Percentiles rank a stretch among this genome's conserved stretches.
Evolutionary conservation across 2,113 vertebrate genomes (phyloP).

Genomic region (Isichthys henryi): DNA sequence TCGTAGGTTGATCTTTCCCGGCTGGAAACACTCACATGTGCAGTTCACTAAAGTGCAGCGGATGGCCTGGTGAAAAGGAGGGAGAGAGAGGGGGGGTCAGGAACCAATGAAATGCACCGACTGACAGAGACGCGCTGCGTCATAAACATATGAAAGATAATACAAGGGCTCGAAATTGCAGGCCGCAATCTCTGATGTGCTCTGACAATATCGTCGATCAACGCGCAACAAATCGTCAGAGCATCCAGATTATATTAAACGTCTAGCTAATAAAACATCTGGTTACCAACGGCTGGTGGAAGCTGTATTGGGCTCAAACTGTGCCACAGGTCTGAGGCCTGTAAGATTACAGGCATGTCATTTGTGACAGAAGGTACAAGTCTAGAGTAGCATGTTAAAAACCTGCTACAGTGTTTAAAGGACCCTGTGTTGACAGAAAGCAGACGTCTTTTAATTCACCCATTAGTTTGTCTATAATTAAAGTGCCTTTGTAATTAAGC

Average conservation of each 20-base stretch:
- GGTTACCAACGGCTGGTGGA: neutral
- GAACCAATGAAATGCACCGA: neutral
- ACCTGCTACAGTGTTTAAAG: neutral
- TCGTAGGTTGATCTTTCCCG: constrained; percentile 75
- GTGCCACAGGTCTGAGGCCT: neutral
- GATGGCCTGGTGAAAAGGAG: constrained; percentile 60
- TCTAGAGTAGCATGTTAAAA: neutral
- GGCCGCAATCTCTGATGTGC: neutral
- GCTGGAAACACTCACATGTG: constrained; percentile 79
- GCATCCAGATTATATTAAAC: constrained; percentile 1
- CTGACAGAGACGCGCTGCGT: neutral
- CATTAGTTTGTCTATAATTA: neutral
- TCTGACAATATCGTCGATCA: neutral
- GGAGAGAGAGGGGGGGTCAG: constrained; percentile 14
- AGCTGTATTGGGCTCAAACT: neutral
- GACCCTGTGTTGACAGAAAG: neutral
- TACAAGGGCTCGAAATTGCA: neutral
- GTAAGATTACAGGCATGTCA: neutral
- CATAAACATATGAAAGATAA: neutral
- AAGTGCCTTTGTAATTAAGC: neutral
- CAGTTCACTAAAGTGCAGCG: constrained; percentile 77
- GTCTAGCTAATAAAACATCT: neutral
- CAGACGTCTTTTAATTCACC: neutral
- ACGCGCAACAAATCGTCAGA: constrained; percentile 10
- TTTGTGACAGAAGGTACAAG: neutral